Base-by-base conservation (phyloP, 2,113 vertebrate genomes). In the Pyxicephalus adspersus region DNA sequence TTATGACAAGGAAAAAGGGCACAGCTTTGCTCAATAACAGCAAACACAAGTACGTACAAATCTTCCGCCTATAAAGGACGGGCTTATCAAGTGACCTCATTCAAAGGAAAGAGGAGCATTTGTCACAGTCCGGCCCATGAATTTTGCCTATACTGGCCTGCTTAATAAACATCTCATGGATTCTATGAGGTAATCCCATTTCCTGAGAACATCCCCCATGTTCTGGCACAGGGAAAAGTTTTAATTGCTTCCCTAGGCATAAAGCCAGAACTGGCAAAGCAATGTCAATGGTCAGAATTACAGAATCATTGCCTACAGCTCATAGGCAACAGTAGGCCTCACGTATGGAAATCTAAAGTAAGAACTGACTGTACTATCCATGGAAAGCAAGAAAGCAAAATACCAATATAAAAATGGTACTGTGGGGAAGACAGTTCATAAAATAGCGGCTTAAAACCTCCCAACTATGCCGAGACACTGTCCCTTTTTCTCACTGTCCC, bases 191-290 rank as follows among this genome's bases (percentile, higher is more conserved):
- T 38, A 60, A 74, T 34, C 28, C 29, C 3, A 15, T 23, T 74
- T 31, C 25, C 20, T 31, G 28, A 20, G 23, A 55, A 55, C 26
- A 72, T 22, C 51, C 70, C 26, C 28, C 26, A 28, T 58, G 55
- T 23, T 38, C 17, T 74, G 71, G 71, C 71, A 22, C 19, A 74
- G 28, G 29, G 34, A 22, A 23, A 74, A 22, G n/a, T 38, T 74
- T 58, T 60, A 60, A 55, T 72, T 72, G 68, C 71, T 74, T 74
- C 13, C 23, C 54, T 60, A 31, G 55, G 71, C 20, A 60, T 15
- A 7, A 38, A 15, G 71, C 71, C 71, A 38, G 15, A 28, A 22
- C 55, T 18, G 28, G 18, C 19, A 5, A n/a, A 54, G 5, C 28
- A 7, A 31, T 31, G 68, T 57, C 52, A 57, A 31, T 60, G 71